A percentile compares a stretch with the other conserved stretches of the same genome.
These are phyloP conservation scores for Hybos culiciformis DNA, from an alignment of 2,888 invertebrate genomes.

Conservation along the genomic window DNA sequence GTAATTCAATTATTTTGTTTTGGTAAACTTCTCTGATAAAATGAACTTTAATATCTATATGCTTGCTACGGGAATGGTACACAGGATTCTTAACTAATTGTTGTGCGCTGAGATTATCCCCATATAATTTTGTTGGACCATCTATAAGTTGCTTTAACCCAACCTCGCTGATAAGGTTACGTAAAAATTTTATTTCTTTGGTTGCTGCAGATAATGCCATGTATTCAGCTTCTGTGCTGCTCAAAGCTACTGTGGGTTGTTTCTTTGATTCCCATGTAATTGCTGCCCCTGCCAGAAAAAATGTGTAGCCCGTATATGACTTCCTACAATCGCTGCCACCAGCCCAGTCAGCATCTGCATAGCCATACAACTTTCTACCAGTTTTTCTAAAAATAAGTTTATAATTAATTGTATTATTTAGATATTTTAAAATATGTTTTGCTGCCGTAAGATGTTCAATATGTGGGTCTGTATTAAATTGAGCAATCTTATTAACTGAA, in stretches of 20 bases:
- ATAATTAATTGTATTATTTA: slow-evolving; percentile 1
- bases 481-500: slow-evolving; percentile 4
- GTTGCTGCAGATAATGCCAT: slow-evolving; percentile 7
- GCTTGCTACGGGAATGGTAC: slow-evolving; percentile 11
- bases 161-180: slow-evolving; percentile 6
- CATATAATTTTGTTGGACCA: slow-evolving; percentile 2
- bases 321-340: slow-evolving; percentile 4
- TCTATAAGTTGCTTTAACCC: not conserved
- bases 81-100: slow-evolving; percentile 12
- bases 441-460: slow-evolving; percentile 5
- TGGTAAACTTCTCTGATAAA: slow-evolving; percentile 8
- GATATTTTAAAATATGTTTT: slow-evolving; percentile 8
- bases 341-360: slow-evolving; percentile 9
- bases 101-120: slow-evolving; percentile 11
- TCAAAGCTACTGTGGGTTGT: slow-evolving; percentile 8
- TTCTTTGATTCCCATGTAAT: slow-evolving; percentile 10
- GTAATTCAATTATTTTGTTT: slow-evolving; percentile 4
- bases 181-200: slow-evolving; percentile 10
- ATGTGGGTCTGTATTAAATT: slow-evolving; percentile 6
- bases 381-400: slow-evolving; percentile 7
- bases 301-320: slow-evolving; percentile 9
- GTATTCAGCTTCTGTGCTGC: slow-evolving; percentile 11
- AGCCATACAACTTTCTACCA: slow-evolving; percentile 3
- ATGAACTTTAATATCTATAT: slow-evolving; percentile 12
- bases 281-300: slow-evolving; percentile 5